These are phyloP conservation scores for Bathynomus jamesi DNA, from an alignment of 1,140 invertebrate genomes.

Conservation along the genomic window DNA sequence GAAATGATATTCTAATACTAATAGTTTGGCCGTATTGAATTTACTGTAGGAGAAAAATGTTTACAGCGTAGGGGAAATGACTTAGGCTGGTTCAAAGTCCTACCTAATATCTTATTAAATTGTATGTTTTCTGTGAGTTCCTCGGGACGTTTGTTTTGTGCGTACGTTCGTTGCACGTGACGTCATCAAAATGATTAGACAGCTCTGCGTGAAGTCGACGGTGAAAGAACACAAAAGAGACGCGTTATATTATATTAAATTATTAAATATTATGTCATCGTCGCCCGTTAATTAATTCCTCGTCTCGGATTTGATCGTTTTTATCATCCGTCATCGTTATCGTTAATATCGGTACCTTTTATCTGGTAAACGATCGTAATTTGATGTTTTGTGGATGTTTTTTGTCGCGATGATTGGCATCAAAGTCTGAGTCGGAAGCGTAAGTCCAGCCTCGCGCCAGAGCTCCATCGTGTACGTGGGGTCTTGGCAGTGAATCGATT, in stretches of 20 bases:
- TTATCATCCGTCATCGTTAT: background rate
- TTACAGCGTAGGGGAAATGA: too few species aligned
- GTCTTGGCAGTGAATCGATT: slow-evolving; percentile 1
- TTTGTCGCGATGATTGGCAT: slow-evolving; percentile 1
- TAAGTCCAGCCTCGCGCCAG: background rate
- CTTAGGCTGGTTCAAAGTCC: background rate
- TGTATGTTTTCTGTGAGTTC: background rate
- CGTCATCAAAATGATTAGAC: slow-evolving; percentile 1
- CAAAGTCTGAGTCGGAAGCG: background rate
- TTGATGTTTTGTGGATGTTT: background rate
- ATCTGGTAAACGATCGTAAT: background rate
- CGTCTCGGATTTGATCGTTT: too few species aligned
- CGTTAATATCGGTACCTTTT: background rate
- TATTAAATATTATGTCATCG: background rate
- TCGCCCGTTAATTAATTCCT: background rate
- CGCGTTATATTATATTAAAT: background rate
- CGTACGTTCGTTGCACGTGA: background rate
- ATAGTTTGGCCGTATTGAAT: too few species aligned
- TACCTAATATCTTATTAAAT: background rate
- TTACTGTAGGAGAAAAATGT: too few species aligned
- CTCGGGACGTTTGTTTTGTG: background rate
- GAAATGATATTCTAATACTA: too few species aligned
- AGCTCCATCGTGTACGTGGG: background rate
- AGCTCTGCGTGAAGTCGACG: background rate
- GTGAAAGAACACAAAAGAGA: background rate